A percentile compares a stretch with the other conserved stretches of the same genome.
Conservation (phyloP, 2,797 vertebrate species). For the Synanceia verrucosa region DNA sequence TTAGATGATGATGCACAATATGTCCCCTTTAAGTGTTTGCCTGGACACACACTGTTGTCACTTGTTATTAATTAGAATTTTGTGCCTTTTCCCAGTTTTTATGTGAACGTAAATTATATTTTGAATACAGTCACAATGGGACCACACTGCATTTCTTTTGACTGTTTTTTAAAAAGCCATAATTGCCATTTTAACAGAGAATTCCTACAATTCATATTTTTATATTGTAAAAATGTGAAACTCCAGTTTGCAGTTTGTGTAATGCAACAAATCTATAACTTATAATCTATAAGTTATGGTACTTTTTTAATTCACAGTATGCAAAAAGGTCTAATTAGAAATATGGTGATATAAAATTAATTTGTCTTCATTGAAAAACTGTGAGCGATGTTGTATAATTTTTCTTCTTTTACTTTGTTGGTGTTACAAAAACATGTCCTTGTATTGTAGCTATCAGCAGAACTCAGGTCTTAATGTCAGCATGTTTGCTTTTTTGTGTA, state of each 20-base stretch:
- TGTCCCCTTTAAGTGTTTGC: not conserved
- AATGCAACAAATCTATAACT: not conserved
- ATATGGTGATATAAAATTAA: not conserved
- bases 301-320: not conserved
- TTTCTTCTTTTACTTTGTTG: too few species aligned
- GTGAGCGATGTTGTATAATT: too few species aligned
- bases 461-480: conserved; percentile 25
- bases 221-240: conserved; percentile 16
- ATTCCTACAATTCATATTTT: conserved; percentile 30
- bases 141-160: not conserved
- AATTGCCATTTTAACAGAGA: not conserved
- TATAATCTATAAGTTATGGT: not conserved
- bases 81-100: not conserved
- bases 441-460: conserved; percentile 9
- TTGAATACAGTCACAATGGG: not conserved
- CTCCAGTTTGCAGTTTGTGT: conserved; percentile 1
- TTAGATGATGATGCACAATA: too few species aligned
- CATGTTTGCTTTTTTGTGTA: not conserved
- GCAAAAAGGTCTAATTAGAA: not conserved
- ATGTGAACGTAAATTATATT: not conserved
- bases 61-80: too few species aligned
- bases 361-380: not conserved
- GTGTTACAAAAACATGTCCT: conserved; percentile 12
- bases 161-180: conserved; percentile 19
- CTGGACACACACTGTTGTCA: too few species aligned